phyloP scores from a whole-genome alignment of 2,888 invertebrate species.

The Leucophenga maculata region DNA sequence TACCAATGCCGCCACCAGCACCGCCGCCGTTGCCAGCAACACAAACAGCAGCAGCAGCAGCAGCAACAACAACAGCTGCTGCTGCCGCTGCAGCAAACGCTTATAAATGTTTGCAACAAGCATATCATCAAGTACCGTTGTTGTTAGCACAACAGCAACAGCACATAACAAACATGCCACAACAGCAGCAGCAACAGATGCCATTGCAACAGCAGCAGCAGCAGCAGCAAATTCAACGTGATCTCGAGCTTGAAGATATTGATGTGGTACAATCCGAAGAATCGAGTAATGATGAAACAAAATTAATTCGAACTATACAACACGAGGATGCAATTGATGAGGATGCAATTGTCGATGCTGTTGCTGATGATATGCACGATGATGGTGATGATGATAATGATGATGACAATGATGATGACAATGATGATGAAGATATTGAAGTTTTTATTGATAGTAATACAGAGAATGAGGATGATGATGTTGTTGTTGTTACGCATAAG shows the following conservation, averaged over 20 bases:
- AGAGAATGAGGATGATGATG: slow-evolving; percentile 23
- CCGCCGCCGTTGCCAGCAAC: slow-evolving; percentile 24
- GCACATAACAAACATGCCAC: too few species aligned
- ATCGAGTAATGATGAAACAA: neutral
- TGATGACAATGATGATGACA: slow-evolving; percentile 5
- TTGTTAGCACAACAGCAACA: slow-evolving; percentile 14
- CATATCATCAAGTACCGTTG: slow-evolving; percentile 2
- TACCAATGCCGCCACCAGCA: slow-evolving; percentile 56
- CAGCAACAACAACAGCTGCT: slow-evolving; percentile 25
- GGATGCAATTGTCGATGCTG: slow-evolving; percentile 18
- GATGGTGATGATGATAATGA: neutral
- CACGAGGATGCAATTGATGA: neutral
- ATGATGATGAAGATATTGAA: slow-evolving; percentile 62
- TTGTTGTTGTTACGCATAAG: slow-evolving; percentile 32
- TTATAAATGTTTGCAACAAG: slow-evolving; percentile 20
- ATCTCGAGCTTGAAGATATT: slow-evolving; percentile 29
- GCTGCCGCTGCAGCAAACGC: slow-evolving; percentile 20
- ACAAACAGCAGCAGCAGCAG: slow-evolving; percentile 28
- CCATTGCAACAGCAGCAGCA: neutral
- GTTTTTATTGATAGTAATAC: slow-evolving; percentile 67
- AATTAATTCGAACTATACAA: neutral
- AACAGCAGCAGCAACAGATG: neutral
- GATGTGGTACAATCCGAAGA: slow-evolving; percentile 34
- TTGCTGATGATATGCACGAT: slow-evolving; percentile 25
- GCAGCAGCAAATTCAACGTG: neutral